Conservation (phyloP, 2,888 invertebrate species). For the Prenolepis imparis region DNA sequence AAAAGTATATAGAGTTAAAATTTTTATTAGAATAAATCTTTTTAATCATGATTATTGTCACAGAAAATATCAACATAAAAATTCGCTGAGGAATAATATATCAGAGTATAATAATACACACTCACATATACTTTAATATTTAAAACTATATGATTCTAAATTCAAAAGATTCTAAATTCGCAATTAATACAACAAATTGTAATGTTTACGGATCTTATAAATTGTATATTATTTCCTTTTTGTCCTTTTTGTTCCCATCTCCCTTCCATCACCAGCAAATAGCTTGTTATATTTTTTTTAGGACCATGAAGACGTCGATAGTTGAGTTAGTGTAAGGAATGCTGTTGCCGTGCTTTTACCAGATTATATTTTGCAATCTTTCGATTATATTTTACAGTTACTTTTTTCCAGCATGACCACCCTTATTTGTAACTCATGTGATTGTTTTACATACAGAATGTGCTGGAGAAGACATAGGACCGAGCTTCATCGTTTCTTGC, state of each 20-base stretch:
- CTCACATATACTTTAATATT: neutral
- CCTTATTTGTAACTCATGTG: slow-evolving; percentile 27
- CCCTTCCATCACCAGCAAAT: slow-evolving; percentile 38
- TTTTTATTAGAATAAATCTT: neutral
- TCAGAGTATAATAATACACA: neutral
- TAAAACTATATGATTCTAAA: neutral
- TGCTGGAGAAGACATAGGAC: neutral
- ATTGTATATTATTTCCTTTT: slow-evolving; percentile 50
- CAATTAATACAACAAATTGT: slow-evolving; percentile 32
- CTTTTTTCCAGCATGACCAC: slow-evolving; percentile 67
- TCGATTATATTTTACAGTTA: slow-evolving; percentile 15
- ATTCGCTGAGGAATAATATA: neutral
- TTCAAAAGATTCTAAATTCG: neutral
- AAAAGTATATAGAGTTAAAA: neutral
- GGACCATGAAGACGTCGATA: slow-evolving; percentile 42
- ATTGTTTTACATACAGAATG: slow-evolving; percentile 15
- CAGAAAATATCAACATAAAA: neutral
- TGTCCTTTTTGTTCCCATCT: slow-evolving; percentile 6
- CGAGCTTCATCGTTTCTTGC: neutral
- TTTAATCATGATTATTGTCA: neutral
- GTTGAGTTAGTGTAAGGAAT: slow-evolving; percentile 54
- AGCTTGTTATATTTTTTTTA: slow-evolving; percentile 63
- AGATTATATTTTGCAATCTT: slow-evolving; percentile 60
- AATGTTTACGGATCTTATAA: neutral
- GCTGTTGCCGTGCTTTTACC: slow-evolving; percentile 62